Evolutionary conservation across 1,140 invertebrate species (phyloP), one percentile per base, ranked within the genome.

Genomic region (Pseudomyrmex sp.): DNA sequence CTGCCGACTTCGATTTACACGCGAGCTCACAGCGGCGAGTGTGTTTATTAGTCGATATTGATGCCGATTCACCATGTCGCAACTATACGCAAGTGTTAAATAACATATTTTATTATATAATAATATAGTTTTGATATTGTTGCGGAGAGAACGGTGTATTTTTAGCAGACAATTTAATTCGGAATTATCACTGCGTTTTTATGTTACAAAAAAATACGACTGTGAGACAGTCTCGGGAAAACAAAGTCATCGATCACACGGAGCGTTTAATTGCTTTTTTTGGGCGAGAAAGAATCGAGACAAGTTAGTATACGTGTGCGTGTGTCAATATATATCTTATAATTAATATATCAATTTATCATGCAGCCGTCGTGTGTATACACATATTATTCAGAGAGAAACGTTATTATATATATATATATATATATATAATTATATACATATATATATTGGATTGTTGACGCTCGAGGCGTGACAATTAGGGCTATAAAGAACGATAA

Each of bases 351-450:
- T 3, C 26, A 4, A 26, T 26, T 26, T 90, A 91, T 91, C 84
- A 82, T 75, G 69, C 68, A 26, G 63, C 48, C 77, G 74, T 68
- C 68, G 73, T 80, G 48, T 85, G 20, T 20, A 62, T 44, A 68
- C 79, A 70, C 68, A 62, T 80, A 52, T 80, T 70, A 87, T 68
- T 68, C 56, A 46, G 26, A 54, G 85, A 63, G 68, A 82, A 88
- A 88, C 82, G 82, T 88, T 89, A 87, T 89, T 89, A 88, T 18
- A 18, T 18, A 18, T 18, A 90, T 88, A 89, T 23, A 23, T 26
- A 26, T 26, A 26, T 26, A 3, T 26, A 26, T 26, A 2, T 26
- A 26, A n/a, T n/a, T 88, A 89, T 23, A 23, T 26, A 26, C 2
- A 26, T 26, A 3, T 26, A 26, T 26, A 2, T 26, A 26, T 35